Conservation (phyloP, 2,888 invertebrate species). For the Periphyllus acericola region DNA sequence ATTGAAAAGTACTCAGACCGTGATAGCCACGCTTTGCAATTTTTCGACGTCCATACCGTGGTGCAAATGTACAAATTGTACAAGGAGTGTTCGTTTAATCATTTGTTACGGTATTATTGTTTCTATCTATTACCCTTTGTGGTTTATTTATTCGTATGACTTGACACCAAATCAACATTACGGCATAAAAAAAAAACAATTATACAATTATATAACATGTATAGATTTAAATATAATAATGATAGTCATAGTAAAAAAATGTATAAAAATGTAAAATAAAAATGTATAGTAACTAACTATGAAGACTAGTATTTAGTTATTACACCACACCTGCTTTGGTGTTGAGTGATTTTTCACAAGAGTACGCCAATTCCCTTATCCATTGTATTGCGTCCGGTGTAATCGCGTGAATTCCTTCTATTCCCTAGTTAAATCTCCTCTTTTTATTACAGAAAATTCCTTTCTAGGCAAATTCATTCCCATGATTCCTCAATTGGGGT, state of each 20-base stretch:
- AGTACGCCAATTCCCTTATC: no score
- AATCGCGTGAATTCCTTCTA: not conserved
- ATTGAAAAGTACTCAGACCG: no score
- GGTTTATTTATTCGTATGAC: not conserved
- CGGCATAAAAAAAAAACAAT: no score
- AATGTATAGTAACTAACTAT: not conserved
- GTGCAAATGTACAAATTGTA: no score
- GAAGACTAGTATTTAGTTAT: not conserved
- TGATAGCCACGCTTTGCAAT: no score
- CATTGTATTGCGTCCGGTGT: no score
- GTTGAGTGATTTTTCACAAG: not conserved
- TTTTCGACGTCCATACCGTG: no score
- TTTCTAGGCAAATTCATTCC: not conserved
- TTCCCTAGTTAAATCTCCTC: no score
- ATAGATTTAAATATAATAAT: not conserved
- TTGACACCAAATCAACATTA: no score
- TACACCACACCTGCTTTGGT: not conserved
- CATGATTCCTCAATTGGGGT: slow-evolving; percentile 9
- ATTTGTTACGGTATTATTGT: no score
- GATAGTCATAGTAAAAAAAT: not conserved
- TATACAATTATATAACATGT: not conserved
- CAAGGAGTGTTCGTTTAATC: no score
- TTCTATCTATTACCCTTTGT: no score
- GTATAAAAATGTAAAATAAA: not conserved
- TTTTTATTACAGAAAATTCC: not conserved